Conservation (phyloP, 1,140 invertebrate genomes). For the Harpegnathos saltator region DNA sequence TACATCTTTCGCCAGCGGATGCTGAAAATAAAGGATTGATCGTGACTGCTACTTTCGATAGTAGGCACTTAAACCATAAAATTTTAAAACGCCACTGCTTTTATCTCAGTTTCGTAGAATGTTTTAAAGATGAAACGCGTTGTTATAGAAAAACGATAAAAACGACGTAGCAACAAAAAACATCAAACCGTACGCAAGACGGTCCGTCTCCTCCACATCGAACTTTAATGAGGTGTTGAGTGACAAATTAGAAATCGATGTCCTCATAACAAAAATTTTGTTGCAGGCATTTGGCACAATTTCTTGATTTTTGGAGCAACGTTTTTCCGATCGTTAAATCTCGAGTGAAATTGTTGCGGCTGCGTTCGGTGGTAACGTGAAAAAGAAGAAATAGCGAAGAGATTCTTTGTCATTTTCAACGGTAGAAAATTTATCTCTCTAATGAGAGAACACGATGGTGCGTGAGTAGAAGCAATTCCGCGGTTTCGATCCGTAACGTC, state of each 20-base stretch:
- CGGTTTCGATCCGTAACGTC: neutral
- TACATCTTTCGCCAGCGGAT: constrained; percentile 37
- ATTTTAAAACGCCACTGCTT: constrained; percentile 31
- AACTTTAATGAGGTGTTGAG: too few relatives aligned
- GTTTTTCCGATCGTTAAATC: too few relatives aligned
- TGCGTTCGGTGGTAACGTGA: too few relatives aligned
- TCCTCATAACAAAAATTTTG: too few relatives aligned
- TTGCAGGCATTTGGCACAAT: too few relatives aligned
- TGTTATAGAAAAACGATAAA: neutral
- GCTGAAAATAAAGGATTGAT: constrained; percentile 42
- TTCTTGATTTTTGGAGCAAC: too few relatives aligned
- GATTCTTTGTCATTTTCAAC: too few relatives aligned
- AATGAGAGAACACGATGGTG: neutral
- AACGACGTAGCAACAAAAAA: neutral
- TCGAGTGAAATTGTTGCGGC: too few relatives aligned
- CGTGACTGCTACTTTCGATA: constrained; percentile 33
- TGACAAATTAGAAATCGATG: too few relatives aligned
- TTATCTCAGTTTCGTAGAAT: constrained; percentile 10
- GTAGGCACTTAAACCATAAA: constrained; percentile 23
- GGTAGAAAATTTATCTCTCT: neutral
- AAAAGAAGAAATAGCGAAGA: too few relatives aligned
- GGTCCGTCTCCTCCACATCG: neutral
- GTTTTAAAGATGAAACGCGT: neutral
- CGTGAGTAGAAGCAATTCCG: neutral
- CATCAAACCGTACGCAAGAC: neutral